Evolutionary conservation across 2,888 invertebrate genomes (phyloP), one percentile per base, ranked within the genome.

Genomic region (Malacosoma neustria): DNA sequence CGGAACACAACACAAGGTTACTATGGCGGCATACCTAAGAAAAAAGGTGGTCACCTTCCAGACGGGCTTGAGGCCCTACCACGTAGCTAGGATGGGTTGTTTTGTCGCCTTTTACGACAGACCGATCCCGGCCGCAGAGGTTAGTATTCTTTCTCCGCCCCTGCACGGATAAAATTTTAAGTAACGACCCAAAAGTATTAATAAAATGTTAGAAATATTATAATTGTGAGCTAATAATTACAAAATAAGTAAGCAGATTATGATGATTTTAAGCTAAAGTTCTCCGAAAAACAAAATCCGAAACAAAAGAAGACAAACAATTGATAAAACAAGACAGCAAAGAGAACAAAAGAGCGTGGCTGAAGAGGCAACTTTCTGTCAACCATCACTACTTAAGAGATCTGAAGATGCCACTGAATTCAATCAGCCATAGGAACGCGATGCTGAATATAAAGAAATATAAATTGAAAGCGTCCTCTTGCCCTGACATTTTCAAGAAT

Each of bases 401-500:
- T 54, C 85, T 92, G 39, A 87, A 89, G 53, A 87, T 92, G 61
- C 93, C 93, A 50, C 87, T 94, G 46, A 94, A 93, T 61, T 94
- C 94, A 0, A 91, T 96, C 46, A 93, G 95, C 70, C 95, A 95
- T 69, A 90, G 95, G 33, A 94, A 94, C 32, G 95, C 95, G 3
- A 92, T 95, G 85, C 74, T 96, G 39, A 95, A 93, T 66, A 92
- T 93, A 39, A 92, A 92, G 56, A 90, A 93, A 46, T 96, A 96
- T 70, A 88, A 92, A 37, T 74, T 96, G 41, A 88, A 93, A 44
- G 95, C 96, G 1, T 95, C 94, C 2, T 96, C 96, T 32, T 97
- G 97, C 68, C 97, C 97, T 0, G 93, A 97, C 73, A 95, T 97
- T 55, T 95, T 91, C 62, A 89, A 93, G 53, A 94, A 94, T 64